These are phyloP conservation scores for Erynnis tages DNA, from an alignment of 2,888 invertebrate species.

Conservation along the genomic window DNA sequence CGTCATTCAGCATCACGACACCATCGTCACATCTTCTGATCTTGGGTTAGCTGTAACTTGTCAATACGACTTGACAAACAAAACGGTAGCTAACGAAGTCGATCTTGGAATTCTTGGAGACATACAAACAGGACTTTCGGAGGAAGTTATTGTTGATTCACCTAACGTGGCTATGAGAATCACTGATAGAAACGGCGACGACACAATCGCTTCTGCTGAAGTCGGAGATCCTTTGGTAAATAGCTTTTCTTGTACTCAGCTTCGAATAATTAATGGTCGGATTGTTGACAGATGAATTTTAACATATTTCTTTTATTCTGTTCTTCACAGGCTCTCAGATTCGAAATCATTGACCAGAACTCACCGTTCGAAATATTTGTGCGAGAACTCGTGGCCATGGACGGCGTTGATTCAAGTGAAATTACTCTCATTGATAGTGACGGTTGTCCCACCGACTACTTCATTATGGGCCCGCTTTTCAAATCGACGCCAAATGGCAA, in stretches of 20 bases:
- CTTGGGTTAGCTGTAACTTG: conserved; percentile 95
- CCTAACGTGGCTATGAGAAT: conserved; percentile 97
- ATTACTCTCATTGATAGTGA: conserved; percentile 94
- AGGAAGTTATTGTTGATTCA: conserved; percentile 95
- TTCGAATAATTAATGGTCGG: neutral
- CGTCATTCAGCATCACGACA: conserved; percentile 97
- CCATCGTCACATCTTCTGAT: conserved; percentile 96
- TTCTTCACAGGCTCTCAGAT: conserved; percentile 85
- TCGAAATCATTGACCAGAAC: conserved; percentile 95
- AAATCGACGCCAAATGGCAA: conserved; percentile 90
- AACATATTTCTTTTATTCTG: conserved; percentile 45
- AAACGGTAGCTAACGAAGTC: conserved; percentile 95
- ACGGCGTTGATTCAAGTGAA: conserved; percentile 95
- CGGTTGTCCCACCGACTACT: conserved; percentile 96
- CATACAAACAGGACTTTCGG: conserved; percentile 91
- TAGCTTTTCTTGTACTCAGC: neutral
- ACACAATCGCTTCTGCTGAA: conserved; percentile 92
- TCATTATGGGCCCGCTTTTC: conserved; percentile 95
- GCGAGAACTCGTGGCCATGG: conserved; percentile 96
- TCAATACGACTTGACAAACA: conserved; percentile 96
- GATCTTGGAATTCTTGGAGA: conserved; percentile 94
- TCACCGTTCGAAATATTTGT: conserved; percentile 98
- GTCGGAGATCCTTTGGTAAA: conserved; percentile 92
- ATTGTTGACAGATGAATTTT: neutral
- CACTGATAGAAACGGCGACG: conserved; percentile 91